Evolutionary conservation across 1,140 invertebrate species (phyloP).

Genomic region (Drosophila chauvacae): DNA sequence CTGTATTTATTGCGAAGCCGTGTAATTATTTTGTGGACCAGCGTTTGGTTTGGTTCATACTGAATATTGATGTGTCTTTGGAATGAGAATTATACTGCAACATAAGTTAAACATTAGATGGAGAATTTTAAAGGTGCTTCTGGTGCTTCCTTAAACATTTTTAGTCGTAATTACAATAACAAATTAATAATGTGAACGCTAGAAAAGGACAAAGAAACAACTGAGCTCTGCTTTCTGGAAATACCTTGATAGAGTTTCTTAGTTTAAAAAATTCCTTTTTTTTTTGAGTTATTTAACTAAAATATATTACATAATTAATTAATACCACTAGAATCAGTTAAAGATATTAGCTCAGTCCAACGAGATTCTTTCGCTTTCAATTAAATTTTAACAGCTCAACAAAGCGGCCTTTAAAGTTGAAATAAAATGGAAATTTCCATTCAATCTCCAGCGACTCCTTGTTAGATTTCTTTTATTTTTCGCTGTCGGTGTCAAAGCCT

Average conservation of each 20-base stretch:
- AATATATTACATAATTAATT: background rate
- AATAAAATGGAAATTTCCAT: slow-evolving; percentile 31
- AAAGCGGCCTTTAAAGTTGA: background rate
- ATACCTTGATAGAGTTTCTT: too few species aligned
- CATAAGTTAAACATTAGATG: too few species aligned
- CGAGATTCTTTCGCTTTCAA: background rate
- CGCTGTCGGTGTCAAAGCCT: slow-evolving; percentile 24
- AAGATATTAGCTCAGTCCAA: background rate
- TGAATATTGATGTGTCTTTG: background rate
- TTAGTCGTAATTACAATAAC: too few species aligned
- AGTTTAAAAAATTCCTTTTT: too few species aligned
- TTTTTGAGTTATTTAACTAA: background rate
- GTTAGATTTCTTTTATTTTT: slow-evolving; percentile 31
- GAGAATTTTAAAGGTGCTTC: too few species aligned
- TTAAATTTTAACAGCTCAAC: background rate
- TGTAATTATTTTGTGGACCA: background rate
- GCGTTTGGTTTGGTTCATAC: background rate
- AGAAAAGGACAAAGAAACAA: too few species aligned
- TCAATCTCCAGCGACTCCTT: slow-evolving; percentile 31
- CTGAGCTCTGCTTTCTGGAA: too few species aligned
- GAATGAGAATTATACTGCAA: background rate
- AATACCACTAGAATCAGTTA: accelerated
- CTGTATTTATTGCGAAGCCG: background rate
- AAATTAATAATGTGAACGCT: too few species aligned
- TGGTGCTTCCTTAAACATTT: too few species aligned